Evolutionary conservation across 2,888 invertebrate genomes (phyloP), one percentile per base, ranked within the genome.

Genomic region (Leptogaster cylindrica): DNA sequence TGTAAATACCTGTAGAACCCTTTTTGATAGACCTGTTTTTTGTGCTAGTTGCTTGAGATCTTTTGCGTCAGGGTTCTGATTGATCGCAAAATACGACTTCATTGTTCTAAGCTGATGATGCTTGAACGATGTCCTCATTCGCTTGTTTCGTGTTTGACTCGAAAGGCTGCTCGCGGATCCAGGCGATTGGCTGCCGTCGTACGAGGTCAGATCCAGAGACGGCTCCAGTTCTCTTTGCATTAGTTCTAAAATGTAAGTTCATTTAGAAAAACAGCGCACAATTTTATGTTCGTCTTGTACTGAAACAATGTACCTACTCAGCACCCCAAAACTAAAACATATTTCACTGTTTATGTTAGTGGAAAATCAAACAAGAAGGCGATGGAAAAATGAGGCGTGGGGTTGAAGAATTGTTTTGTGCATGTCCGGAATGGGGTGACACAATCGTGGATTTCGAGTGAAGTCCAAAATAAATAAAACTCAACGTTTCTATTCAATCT

Each of bases 21-120:
- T 85, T 82, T 97, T 97, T 3, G 95, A 93, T 0, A 97, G 84
- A 4, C 95, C 95, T 3, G 97, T 97, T 82, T 97, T 97, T 81
- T 95, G 94, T 0, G 97, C 94, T 69, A 97, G 83, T 77, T 96
- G 94, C 79, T 97, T 97, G 70, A 97, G 84, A 78, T 97, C 97
- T 79, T 97, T 97, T 52, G 97, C 95, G 76, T 97, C 97, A 0
- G 97, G 97, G 80, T 97, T 97, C 83, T 97, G 97, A 83, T 97
- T 97, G 77, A 97, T 90, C 23, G 93, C 90, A 79, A 97, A 97
- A 81, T 97, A 97, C 12, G 93, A 92, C 82, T 97, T 97, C 97
- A 97, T 97, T 46, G 95, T 95, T 65, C 95, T 83, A 58, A 97
- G 86, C 80, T 97, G 97, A 78, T 96, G 95, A 79, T 97, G 97